Evolutionary conservation across 2,113 vertebrate species (phyloP).

Genomic region (Coturnix japonica): DNA sequence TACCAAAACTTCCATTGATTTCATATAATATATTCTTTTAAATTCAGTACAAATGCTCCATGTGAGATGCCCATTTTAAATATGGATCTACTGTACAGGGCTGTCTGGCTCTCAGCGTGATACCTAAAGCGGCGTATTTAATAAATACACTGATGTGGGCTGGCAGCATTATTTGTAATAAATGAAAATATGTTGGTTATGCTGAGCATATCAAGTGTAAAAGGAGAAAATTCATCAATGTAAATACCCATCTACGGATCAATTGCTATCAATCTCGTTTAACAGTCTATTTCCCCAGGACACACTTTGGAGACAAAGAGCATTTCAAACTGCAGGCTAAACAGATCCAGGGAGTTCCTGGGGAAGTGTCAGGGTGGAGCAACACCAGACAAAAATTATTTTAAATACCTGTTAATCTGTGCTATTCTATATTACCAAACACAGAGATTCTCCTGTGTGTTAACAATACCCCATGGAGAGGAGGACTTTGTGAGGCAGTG

Average conservation of each 20-base stretch:
- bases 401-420: neutral
- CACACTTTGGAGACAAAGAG: slow-evolving; percentile 61
- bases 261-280: slow-evolving; percentile 62
- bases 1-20: slow-evolving; percentile 67
- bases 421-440: neutral
- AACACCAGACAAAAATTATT: slow-evolving; percentile 37
- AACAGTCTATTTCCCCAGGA: slow-evolving; percentile 64
- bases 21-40: slow-evolving; percentile 62
- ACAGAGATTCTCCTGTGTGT: neutral
- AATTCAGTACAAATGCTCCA: slow-evolving; percentile 57
- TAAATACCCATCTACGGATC: slow-evolving; percentile 44
- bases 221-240: slow-evolving; percentile 50
- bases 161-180: slow-evolving; percentile 37
- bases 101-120: slow-evolving; percentile 44
- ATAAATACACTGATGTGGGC: slow-evolving; percentile 14
- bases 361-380: neutral
- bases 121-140: neutral
- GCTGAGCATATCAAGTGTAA: slow-evolving; percentile 32
- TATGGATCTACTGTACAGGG: slow-evolving; percentile 57
- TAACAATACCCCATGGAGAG: neutral
- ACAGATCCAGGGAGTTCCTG: slow-evolving; percentile 47
- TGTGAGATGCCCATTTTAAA: slow-evolving; percentile 26
- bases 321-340: slow-evolving; percentile 63
- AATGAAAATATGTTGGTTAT: slow-evolving; percentile 43
- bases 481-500: neutral